Conservation (phyloP, 2,797 vertebrate species). For the Discoglossus pictus region DNA sequence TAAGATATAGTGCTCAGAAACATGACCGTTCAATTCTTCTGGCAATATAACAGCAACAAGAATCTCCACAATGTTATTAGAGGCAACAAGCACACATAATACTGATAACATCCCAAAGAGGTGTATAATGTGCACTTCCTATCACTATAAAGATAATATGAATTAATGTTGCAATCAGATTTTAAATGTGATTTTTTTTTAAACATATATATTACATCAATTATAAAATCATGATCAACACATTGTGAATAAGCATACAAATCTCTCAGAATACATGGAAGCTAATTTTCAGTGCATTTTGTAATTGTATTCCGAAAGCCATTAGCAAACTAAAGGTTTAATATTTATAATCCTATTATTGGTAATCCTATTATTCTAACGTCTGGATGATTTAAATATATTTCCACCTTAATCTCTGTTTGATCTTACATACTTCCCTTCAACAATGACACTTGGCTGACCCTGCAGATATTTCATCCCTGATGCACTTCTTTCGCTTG, state of each 20-base stretch:
- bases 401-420: conserved; percentile 83
- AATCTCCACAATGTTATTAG: background rate
- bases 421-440: conserved; percentile 74
- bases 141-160: too few species aligned
- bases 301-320: conserved; percentile 40
- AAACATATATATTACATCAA: conserved; percentile 37
- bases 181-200: conserved; percentile 10
- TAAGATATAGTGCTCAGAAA: too few species aligned
- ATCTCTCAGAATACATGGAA: conserved; percentile 41
- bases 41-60: background rate
- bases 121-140: too few species aligned
- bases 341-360: conserved; percentile 76
- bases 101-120: too few species aligned
- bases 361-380: conserved; percentile 90
- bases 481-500: conserved; percentile 29
- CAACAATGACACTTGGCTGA: conserved; percentile 82
- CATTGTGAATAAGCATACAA: conserved; percentile 13
- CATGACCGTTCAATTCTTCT: too few species aligned
- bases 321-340: conserved; percentile 61
- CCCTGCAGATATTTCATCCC: conserved; percentile 77
- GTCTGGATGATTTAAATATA: conserved; percentile 86
- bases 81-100: too few species aligned
- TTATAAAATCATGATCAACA: conserved; percentile 33
- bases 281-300: conserved; percentile 44
- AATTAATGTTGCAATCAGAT: too few species aligned